Conservation (phyloP, 2,797 vertebrate genomes). For the Cirrhinus molitorella region DNA sequence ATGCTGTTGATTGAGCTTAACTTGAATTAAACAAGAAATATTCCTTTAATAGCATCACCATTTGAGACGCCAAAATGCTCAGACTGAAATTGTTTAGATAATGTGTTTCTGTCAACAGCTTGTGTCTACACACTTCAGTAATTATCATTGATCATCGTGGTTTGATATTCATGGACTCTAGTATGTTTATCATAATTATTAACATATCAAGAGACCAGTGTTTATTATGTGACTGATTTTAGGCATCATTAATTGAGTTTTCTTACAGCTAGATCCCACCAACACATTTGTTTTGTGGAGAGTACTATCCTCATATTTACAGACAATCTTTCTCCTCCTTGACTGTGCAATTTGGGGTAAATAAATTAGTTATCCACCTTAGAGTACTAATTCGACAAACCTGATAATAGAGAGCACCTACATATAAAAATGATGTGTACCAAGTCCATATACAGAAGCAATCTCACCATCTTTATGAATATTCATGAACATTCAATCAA, state of each 20-base stretch:
- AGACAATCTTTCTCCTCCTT: not conserved
- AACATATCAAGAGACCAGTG: not conserved
- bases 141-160: not conserved
- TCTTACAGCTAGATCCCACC: not conserved
- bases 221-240: not conserved
- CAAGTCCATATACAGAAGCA: not conserved
- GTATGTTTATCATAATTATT: slow-evolving; percentile 12
- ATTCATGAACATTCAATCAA: slow-evolving; percentile 5
- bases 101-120: slow-evolving; percentile 9
- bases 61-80: not conserved
- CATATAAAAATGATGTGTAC: not conserved
- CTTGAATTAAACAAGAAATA: not conserved
- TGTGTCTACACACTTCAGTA: slow-evolving; percentile 3
- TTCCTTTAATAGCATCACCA: not conserved
- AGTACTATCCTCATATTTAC: not conserved
- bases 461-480: not conserved
- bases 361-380: not conserved
- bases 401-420: not conserved
- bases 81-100: not conserved
- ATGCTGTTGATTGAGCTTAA: not conserved
- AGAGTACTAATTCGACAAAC: not conserved
- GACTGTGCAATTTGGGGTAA: not conserved
- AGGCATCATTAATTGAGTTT: not conserved
- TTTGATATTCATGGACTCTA: slow-evolving; percentile 5
- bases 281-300: not conserved